phyloP scores from a whole-genome alignment of 2,113 vertebrate species.

The Balaenoptera acutorostrata region DNA sequence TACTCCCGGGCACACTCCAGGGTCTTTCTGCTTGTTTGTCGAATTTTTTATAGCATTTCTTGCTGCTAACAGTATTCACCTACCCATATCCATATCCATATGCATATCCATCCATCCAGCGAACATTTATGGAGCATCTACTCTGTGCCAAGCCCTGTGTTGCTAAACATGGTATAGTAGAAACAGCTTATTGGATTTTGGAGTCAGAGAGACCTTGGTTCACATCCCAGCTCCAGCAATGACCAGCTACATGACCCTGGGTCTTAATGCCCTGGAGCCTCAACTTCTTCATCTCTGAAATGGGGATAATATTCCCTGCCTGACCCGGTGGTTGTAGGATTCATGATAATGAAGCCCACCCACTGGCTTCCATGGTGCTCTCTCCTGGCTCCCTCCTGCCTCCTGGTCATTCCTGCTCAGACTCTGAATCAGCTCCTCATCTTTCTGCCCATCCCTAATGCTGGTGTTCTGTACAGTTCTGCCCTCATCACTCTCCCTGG shows the following conservation, averaged over 20 bases:
- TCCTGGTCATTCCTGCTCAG: not conserved
- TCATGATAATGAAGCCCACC: not conserved
- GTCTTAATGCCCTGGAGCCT: not conserved
- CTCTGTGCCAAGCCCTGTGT: not conserved
- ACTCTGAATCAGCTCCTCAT: not conserved
- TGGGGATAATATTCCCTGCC: not conserved
- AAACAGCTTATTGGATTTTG: not conserved
- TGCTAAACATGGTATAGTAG: not conserved
- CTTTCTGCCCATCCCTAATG: not conserved
- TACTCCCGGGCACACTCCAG: conserved; percentile 9
- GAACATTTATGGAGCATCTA: not conserved
- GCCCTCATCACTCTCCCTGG: not conserved
- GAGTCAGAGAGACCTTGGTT: not conserved
- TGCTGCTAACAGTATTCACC: not conserved
- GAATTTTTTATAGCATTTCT: not conserved
- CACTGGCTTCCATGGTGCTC: not conserved
- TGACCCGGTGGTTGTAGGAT: not conserved
- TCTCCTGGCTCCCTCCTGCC: not conserved
- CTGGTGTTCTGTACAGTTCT: not conserved
- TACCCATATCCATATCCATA: not conserved
- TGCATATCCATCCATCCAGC: not conserved
- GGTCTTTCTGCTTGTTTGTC: conserved; percentile 11
- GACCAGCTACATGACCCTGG: not conserved
- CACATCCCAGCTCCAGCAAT: not conserved
- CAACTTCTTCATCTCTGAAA: not conserved